Evolutionary conservation across 2,113 vertebrate genomes (phyloP).

Genomic region (Crotophaga sulcirostris): DNA sequence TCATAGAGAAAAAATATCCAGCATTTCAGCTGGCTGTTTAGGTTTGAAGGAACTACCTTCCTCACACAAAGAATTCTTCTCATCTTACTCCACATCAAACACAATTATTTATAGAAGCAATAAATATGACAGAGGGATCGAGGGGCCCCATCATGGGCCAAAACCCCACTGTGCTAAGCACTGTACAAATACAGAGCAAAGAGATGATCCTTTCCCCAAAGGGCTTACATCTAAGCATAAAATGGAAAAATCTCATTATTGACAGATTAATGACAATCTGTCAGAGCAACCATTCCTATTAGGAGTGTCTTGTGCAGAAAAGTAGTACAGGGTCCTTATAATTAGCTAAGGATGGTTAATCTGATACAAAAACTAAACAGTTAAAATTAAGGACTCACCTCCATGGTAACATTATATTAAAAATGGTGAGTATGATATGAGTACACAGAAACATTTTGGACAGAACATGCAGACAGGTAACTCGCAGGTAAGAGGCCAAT

Average conservation of each 20-base stretch:
- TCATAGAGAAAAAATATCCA: background rate
- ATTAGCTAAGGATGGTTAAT: background rate
- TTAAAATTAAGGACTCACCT: constrained; percentile 13
- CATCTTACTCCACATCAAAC: background rate
- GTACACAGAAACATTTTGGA: background rate
- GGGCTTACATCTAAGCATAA: constrained; percentile 28
- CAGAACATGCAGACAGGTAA: background rate
- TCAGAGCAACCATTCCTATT: background rate
- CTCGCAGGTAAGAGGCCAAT: background rate
- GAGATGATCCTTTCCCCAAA: constrained; percentile 47
- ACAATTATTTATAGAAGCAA: background rate
- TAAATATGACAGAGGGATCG: background rate
- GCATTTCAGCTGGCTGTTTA: background rate
- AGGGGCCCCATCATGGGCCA: background rate
- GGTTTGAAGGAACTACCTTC: background rate
- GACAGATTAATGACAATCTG: constrained; percentile 64
- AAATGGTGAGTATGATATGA: background rate
- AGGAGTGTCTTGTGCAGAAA: background rate
- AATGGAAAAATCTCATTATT: constrained; percentile 54
- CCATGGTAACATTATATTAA: background rate
- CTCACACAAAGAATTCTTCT: background rate
- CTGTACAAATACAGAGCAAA: background rate
- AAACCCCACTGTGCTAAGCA: constrained; percentile 2
- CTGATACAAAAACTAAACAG: background rate
- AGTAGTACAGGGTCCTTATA: background rate